phyloP scores from a whole-genome alignment of 1,140 invertebrate species.

The Helicoverpa armigera region DNA sequence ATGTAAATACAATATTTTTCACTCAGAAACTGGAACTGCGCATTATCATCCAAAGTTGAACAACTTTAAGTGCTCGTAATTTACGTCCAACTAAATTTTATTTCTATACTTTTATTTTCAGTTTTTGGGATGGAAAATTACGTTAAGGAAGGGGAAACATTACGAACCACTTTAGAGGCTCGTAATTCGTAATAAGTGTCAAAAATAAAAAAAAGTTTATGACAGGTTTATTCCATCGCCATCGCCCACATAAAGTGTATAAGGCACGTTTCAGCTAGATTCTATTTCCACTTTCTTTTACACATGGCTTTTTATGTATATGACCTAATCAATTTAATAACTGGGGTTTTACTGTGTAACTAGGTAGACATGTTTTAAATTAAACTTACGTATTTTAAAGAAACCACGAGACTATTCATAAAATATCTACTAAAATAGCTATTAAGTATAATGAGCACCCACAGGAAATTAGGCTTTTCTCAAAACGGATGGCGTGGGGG shows the following conservation, averaged over 20 bases:
- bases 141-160: conserved; percentile 5
- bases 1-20: background rate
- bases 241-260: conserved; percentile 11
- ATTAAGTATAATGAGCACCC: conserved; percentile 21
- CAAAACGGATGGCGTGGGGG: conserved; percentile 14
- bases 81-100: conserved; percentile 32
- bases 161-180: conserved; percentile 26
- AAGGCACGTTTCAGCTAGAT: background rate
- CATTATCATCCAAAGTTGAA: conserved; percentile 3
- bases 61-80: conserved; percentile 17
- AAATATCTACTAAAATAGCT: conserved; percentile 18
- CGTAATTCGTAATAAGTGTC: conserved; percentile 39
- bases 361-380: no score
- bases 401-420: background rate
- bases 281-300: background rate
- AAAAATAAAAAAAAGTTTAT: conserved; percentile 35
- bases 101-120: conserved; percentile 27
- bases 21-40: background rate
- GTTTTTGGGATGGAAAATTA: conserved; percentile 18
- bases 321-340: no score
- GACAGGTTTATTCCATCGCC: conserved; percentile 25
- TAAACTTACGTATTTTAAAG: background rate
- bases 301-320: no score
- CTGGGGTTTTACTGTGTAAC: no score
- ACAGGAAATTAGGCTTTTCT: conserved; percentile 60